Evolutionary conservation across 2,888 invertebrate genomes (phyloP).

Genomic region (Cyclophora albipunctata): DNA sequence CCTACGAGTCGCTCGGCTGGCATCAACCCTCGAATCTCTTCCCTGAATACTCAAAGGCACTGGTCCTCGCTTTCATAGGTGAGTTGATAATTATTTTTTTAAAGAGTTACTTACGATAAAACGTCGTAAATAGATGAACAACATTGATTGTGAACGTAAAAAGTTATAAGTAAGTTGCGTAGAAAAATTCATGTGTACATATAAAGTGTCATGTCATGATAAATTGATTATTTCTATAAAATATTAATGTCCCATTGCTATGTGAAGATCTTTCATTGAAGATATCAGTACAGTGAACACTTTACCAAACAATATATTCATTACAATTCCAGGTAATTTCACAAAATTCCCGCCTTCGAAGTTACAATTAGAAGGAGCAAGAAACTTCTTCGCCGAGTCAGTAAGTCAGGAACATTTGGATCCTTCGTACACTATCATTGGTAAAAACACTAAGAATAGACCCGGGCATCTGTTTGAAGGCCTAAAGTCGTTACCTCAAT

Average conservation of each 20-base stretch:
- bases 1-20: conserved; percentile 69
- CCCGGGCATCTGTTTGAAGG: conserved; percentile 26
- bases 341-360: conserved; percentile 25
- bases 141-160: too few species aligned
- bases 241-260: too few species aligned
- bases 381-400: conserved; percentile 33
- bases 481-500: conserved; percentile 28
- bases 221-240: too few species aligned
- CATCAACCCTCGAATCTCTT: conserved; percentile 37
- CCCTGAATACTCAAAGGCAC: conserved; percentile 23
- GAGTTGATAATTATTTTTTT: conserved; percentile 8
- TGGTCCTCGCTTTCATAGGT: conserved; percentile 65
- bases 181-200: too few species aligned
- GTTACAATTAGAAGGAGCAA: conserved; percentile 34
- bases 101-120: too few species aligned
- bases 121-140: too few species aligned
- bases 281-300: too few species aligned
- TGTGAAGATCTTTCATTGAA: too few species aligned
- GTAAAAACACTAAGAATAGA: conserved; percentile 25
- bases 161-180: too few species aligned
- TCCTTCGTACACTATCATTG: conserved; percentile 28
- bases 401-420: conserved; percentile 34
- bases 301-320: too few species aligned
- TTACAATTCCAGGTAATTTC: conserved; percentile 40
- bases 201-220: too few species aligned